Evolutionary conservation across 2,113 vertebrate species (phyloP).

Genomic region (Micronycteris hirsuta): DNA sequence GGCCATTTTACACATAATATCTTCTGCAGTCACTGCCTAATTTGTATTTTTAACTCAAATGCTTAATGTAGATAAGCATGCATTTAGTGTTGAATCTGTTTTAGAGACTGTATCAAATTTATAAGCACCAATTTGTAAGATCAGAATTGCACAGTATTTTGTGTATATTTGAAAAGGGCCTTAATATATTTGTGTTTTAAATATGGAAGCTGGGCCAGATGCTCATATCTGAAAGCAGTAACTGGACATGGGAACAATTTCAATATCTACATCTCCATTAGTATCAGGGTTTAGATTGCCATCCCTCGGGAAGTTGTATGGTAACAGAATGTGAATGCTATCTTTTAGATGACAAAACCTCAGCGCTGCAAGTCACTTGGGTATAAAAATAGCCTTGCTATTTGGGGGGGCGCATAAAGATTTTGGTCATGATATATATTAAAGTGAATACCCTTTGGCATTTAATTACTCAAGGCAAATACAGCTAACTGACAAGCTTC

Average conservation of each 20-base stretch:
- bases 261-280: slow-evolving; percentile 42
- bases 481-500: slow-evolving; percentile 17
- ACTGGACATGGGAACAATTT: slow-evolving; percentile 40
- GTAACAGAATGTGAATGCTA: slow-evolving; percentile 29
- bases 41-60: slow-evolving; percentile 72
- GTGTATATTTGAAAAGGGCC: slow-evolving; percentile 63
- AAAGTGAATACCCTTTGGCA: slow-evolving; percentile 23
- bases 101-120: slow-evolving; percentile 65
- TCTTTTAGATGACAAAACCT: slow-evolving; percentile 41
- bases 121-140: slow-evolving; percentile 62
- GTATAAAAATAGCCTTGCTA: slow-evolving; percentile 24
- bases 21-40: slow-evolving; percentile 61
- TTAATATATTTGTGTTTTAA: slow-evolving; percentile 71
- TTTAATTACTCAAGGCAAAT: slow-evolving; percentile 48
- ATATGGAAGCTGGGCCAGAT: slow-evolving; percentile 60
- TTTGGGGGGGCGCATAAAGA: background rate
- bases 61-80: slow-evolving; percentile 68
- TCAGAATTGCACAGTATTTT: slow-evolving; percentile 55
- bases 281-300: background rate
- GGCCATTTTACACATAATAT: slow-evolving; percentile 69
- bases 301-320: slow-evolving; percentile 30
- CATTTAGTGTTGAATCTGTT: slow-evolving; percentile 63
- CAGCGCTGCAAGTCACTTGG: background rate
- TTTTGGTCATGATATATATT: slow-evolving; percentile 16
- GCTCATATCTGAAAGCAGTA: slow-evolving; percentile 57